Conservation (phyloP, 2,113 vertebrate species). For the Zootoca vivipara region DNA sequence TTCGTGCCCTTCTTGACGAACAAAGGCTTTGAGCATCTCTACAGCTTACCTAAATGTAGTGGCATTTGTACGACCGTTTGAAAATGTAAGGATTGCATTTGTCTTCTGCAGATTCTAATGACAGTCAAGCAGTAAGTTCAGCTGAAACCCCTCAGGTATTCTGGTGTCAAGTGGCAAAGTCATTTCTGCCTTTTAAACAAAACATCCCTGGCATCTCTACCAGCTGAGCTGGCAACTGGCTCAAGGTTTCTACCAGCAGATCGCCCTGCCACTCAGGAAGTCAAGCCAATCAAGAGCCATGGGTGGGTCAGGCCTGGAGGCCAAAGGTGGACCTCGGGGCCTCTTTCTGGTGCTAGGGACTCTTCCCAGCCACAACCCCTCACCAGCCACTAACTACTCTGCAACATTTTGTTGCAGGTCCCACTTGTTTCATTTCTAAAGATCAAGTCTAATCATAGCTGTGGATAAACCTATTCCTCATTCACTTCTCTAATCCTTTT, state of each 20-base stretch:
- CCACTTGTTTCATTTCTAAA: background rate
- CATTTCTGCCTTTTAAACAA: conserved; percentile 60
- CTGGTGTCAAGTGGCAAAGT: conserved; percentile 56
- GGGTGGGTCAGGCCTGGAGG: no score
- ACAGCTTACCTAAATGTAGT: conserved; percentile 42
- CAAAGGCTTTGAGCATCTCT: conserved; percentile 53
- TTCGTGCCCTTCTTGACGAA: conserved; percentile 37
- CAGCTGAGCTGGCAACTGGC: background rate
- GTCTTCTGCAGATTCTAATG: conserved; percentile 64
- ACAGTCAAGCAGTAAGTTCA: conserved; percentile 54
- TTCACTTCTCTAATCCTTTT: background rate
- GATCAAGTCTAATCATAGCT: background rate
- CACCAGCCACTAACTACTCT: background rate
- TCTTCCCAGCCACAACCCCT: no score
- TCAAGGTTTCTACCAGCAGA: background rate
- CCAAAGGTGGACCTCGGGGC: no score
- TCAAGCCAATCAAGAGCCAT: background rate
- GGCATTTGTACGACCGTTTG: conserved; percentile 60
- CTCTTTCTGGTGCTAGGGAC: no score
- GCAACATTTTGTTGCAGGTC: background rate
- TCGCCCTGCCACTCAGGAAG: background rate
- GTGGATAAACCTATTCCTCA: background rate
- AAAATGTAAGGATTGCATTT: conserved; percentile 66
- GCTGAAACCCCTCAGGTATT: conserved; percentile 62
- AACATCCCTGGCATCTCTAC: conserved; percentile 8